These are phyloP conservation scores for Gorsachius magnificus DNA, from an alignment of 2,797 vertebrate species.

Conservation along the genomic window DNA sequence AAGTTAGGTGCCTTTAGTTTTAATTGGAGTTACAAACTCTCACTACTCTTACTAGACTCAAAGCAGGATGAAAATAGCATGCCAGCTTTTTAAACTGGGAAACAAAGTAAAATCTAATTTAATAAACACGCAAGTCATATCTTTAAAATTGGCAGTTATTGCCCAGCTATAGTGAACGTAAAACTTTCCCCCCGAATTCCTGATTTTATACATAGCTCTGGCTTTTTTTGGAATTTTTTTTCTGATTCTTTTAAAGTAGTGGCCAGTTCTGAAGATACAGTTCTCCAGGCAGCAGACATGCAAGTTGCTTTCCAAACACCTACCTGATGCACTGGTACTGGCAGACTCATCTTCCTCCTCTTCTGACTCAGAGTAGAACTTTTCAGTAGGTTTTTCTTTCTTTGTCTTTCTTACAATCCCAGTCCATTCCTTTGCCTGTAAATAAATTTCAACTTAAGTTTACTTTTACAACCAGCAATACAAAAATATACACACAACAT, in stretches of 20 bases:
- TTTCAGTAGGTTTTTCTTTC: constrained; percentile 80
- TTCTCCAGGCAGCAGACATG: background rate
- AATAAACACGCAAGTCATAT: background rate
- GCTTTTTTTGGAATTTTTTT: fast-evolving
- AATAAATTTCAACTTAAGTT: background rate
- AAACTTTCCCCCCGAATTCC: background rate
- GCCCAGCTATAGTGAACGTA: background rate
- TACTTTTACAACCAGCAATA: background rate
- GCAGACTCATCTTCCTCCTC: constrained; percentile 82
- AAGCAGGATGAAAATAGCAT: background rate
- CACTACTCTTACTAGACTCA: background rate
- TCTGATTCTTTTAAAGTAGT: background rate
- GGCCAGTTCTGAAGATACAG: background rate
- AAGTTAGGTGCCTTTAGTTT: background rate
- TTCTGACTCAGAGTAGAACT: constrained; percentile 92
- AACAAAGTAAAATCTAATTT: background rate
- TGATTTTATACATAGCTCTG: background rate
- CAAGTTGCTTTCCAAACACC: background rate
- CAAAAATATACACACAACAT: background rate
- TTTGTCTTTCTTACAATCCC: constrained; percentile 78
- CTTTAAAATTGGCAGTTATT: background rate
- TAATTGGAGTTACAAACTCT: background rate
- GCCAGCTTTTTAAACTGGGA: background rate
- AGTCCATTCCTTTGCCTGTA: constrained; percentile 83
- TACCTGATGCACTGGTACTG: constrained; percentile 78